Conservation (phyloP, 2,113 vertebrate genomes). For the Mirza zaza region DNA sequence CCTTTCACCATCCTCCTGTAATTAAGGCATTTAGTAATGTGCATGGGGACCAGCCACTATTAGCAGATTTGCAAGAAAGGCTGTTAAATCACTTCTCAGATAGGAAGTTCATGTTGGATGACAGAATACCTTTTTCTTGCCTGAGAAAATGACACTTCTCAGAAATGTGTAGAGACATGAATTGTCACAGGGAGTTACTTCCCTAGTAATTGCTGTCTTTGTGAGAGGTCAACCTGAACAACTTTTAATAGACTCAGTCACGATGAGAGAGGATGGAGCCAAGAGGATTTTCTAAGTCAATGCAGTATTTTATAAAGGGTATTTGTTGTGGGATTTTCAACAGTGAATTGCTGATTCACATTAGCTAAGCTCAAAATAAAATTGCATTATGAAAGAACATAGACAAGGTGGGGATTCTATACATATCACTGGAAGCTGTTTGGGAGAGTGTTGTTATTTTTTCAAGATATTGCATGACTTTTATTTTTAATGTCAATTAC, state of each 20-base stretch:
- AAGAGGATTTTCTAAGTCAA: slow-evolving; percentile 50
- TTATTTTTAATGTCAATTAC: background rate
- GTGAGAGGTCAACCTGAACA: slow-evolving; percentile 57
- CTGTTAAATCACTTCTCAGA: slow-evolving; percentile 16
- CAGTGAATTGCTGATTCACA: slow-evolving; percentile 71
- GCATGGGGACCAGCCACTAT: background rate
- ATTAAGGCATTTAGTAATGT: slow-evolving; percentile 18
- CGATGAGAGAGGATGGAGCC: slow-evolving; percentile 33
- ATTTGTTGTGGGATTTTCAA: slow-evolving; percentile 53
- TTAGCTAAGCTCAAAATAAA: slow-evolving; percentile 72
- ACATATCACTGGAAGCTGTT: background rate
- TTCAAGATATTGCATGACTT: slow-evolving; percentile 24
- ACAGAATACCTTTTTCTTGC: slow-evolving; percentile 63
- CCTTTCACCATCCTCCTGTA: background rate
- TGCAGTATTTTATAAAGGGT: slow-evolving; percentile 44
- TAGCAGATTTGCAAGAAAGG: slow-evolving; percentile 22
- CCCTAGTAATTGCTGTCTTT: slow-evolving; percentile 63
- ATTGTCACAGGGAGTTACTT: slow-evolving; percentile 66
- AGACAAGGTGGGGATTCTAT: slow-evolving; percentile 53
- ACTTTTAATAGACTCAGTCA: slow-evolving; percentile 69
- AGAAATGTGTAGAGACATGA: slow-evolving; percentile 31
- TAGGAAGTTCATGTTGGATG: slow-evolving; percentile 39
- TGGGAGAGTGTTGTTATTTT: background rate
- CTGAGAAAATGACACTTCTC: slow-evolving; percentile 65
- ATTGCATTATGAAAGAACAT: background rate